Percentiles rank a stretch among this genome's conserved stretches.
phyloP scores from a whole-genome alignment of 2,797 vertebrate species.

The Enteromius anoplus region DNA sequence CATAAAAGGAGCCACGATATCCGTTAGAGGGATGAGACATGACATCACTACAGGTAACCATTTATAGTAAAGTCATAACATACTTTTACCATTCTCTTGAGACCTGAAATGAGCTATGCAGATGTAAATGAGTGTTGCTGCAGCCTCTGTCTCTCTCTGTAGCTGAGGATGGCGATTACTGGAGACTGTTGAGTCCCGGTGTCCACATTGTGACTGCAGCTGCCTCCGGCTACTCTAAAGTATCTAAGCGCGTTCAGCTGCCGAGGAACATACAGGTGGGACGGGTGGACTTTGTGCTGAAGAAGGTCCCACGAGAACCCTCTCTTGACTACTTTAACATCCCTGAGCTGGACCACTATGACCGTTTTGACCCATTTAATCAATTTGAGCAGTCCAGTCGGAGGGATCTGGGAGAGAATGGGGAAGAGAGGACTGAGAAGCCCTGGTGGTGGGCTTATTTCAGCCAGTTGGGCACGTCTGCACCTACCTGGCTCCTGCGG shows the following conservation, averaged over 20 bases:
- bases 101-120: not conserved
- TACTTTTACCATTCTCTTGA: not conserved
- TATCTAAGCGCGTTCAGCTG: slow-evolving; percentile 87
- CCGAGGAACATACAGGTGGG: slow-evolving; percentile 85
- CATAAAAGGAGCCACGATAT: slow-evolving; percentile 88
- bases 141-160: slow-evolving; percentile 1
- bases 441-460: slow-evolving; percentile 99
- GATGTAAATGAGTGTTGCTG: not conserved
- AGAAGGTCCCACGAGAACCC: slow-evolving; percentile 76
- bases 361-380: slow-evolving; percentile 80
- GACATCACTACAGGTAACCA: slow-evolving; percentile 90
- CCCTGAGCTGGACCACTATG: slow-evolving; percentile 71
- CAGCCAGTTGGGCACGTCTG: slow-evolving; percentile 81
- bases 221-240: slow-evolving; percentile 85
- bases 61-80: not conserved
- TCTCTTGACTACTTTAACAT: slow-evolving; percentile 76
- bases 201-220: slow-evolving; percentile 85
- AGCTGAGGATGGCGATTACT: slow-evolving; percentile 95
- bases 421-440: slow-evolving; percentile 79
- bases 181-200: slow-evolving; percentile 89
- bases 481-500: slow-evolving; percentile 91
- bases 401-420: slow-evolving; percentile 57
- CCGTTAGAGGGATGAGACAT: slow-evolving; percentile 88
- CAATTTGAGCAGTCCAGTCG: slow-evolving; percentile 77
- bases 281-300: slow-evolving; percentile 88